Evolutionary conservation across 2,888 invertebrate species (phyloP).

Genomic region (Ophion costatus): DNA sequence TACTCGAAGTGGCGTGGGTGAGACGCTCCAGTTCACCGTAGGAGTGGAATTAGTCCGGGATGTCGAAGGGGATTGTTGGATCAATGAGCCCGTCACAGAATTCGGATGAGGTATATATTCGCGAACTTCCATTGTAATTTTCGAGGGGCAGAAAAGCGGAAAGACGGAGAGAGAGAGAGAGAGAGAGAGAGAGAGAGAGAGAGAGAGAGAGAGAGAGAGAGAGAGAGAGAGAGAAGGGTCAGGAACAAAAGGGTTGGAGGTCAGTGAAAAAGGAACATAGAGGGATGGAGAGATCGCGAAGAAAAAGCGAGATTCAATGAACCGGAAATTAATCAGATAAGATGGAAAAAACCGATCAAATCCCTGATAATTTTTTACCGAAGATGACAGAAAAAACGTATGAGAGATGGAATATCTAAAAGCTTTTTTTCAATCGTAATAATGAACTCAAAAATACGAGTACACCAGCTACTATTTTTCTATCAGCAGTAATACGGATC

Average conservation of each 20-base stretch:
- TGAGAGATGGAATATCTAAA: too few species aligned
- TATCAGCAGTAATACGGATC: too few species aligned
- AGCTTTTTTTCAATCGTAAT: neutral
- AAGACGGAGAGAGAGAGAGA: neutral
- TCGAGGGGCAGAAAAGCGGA: neutral
- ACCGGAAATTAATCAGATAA: neutral
- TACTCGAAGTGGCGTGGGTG: neutral
- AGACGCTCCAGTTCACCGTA: neutral
- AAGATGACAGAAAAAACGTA: neutral
- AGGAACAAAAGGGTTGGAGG: neutral
- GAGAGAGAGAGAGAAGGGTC: neutral
- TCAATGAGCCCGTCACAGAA: slow-evolving; percentile 1
- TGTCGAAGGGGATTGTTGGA: slow-evolving; percentile 3
- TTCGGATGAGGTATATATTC: neutral
- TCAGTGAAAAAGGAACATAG: neutral
- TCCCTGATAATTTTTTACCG: neutral
- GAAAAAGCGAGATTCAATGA: neutral
- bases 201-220: neutral
- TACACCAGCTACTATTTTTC: too few species aligned
- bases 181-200: neutral
- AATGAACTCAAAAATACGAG: too few species aligned
- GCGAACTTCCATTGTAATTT: neutral
- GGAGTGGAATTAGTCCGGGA: slow-evolving; percentile 3
- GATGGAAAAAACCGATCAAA: neutral
- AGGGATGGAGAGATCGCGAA: neutral